Evolutionary conservation across 2,113 vertebrate species (phyloP), one percentile per base, ranked within the genome.

Genomic region (Myiagra hebetior): DNA sequence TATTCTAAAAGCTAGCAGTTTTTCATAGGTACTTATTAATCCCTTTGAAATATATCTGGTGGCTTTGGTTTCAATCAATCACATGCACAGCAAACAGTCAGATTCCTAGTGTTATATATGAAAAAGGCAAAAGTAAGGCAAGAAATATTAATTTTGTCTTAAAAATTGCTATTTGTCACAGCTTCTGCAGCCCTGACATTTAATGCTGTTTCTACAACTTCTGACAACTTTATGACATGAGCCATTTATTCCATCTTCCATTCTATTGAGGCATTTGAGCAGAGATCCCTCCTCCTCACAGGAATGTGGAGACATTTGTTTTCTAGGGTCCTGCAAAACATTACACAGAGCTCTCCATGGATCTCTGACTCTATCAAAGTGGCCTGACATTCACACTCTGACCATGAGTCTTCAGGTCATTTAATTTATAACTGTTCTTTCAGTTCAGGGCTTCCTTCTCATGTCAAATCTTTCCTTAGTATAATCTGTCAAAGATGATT

Each of bases 401-500:
- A 60, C 37, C 76, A 55, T 0, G 2, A 72, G 47, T 46, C 77
- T 85, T 80, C 50, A 70, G 82, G 50, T 89, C 46, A 83, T 84
- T 70, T 93, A 95, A 93, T 96, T 96, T 95, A 94, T 94, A 91
- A 85, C 78, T 87, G 28, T 64, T 91, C 35, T 75, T 55, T 67
- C 60, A 85, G 69, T 78, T 89, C 75, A 87, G 89, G 70, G 64
- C 63, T 96, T 92, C 86, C 55, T 93, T 95, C 92, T 90, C 76
- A 30, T 55, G 90, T 86, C 86, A 79, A 87, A 80, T 31, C 92
- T 93, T 91, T 97, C 93, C 49, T 47, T 87, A 64, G 33, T 21
- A 77, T 44, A 59, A 59, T 75, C 89, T 76, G 53, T 96, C 95
- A 84, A 83, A 96, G 47, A 52, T 17, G 17, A 53, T 90, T 90